Percentiles rank a stretch among this genome's conserved stretches.
Evolutionary conservation across 2,113 vertebrate genomes (phyloP).

Genomic region (Ptilonorhynchus violaceus): DNA sequence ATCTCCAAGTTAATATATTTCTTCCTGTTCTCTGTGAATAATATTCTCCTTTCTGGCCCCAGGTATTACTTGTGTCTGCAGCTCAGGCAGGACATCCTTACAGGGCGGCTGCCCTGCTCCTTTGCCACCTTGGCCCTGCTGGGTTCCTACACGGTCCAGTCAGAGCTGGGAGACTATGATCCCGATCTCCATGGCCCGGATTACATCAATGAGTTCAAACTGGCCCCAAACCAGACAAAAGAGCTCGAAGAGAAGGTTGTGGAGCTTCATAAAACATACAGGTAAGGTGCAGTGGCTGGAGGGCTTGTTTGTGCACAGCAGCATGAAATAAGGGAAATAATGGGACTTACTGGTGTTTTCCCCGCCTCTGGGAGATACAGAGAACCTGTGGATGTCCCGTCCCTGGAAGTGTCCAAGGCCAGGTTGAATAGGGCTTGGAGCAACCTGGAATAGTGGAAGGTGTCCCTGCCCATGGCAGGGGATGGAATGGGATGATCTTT

Average conservation of each 20-base stretch:
- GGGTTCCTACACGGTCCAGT: slow-evolving; percentile 95
- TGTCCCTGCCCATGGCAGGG: background rate
- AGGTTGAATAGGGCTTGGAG: background rate
- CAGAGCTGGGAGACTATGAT: slow-evolving; percentile 94
- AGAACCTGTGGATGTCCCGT: background rate
- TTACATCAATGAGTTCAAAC: slow-evolving; percentile 88
- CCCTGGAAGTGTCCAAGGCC: background rate
- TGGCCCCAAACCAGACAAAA: slow-evolving; percentile 91
- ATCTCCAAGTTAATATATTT: background rate
- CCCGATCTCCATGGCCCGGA: slow-evolving; percentile 83
- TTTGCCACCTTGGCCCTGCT: slow-evolving; percentile 94
- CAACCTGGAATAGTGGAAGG: background rate
- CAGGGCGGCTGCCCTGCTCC: slow-evolving; percentile 89
- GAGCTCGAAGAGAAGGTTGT: slow-evolving; percentile 96
- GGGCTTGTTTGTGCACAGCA: background rate
- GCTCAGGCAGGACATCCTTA: slow-evolving; percentile 91
- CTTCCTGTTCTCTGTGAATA: background rate
- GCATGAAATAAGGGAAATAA: background rate
- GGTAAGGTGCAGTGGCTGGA: slow-evolving; percentile 43
- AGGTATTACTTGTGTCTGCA: slow-evolving; percentile 95
- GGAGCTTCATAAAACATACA: slow-evolving; percentile 94
- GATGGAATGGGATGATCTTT: background rate
- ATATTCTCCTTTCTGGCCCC: background rate
- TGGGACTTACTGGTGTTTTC: background rate
- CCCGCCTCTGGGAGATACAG: background rate